A percentile compares a stretch with the other conserved stretches of the same genome.
phyloP scores from a whole-genome alignment of 1,140 invertebrate genomes.

The Saccostrea cuccullata region DNA sequence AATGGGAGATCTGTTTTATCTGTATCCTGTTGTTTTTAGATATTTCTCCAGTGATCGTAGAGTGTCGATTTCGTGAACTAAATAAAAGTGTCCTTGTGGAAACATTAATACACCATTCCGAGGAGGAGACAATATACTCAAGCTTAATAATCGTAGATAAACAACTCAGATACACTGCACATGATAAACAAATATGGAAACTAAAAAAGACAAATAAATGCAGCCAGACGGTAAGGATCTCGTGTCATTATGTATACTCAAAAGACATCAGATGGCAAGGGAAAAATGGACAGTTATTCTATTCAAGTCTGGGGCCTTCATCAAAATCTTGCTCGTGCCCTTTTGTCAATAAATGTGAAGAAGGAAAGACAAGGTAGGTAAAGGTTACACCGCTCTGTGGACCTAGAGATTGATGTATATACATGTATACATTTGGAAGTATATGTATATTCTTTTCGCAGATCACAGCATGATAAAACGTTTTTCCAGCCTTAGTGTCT shows the following conservation, averaged over 20 bases:
- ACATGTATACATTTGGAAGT: not conserved
- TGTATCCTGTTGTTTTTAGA: not conserved
- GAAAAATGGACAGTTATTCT: not conserved
- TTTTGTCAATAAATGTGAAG: conserved; percentile 43
- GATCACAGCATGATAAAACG: no score
- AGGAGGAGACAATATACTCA: conserved; percentile 26
- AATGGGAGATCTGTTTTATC: no score
- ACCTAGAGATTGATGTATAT: not conserved
- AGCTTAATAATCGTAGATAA: not conserved
- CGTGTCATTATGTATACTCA: conserved; percentile 31
- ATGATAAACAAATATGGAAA: conserved; percentile 32
- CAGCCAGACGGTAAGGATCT: conserved; percentile 27
- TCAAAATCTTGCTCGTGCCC: conserved; percentile 40
- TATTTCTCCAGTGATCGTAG: not conserved
- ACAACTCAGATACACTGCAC: conserved; percentile 10
- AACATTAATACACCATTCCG: conserved; percentile 40
- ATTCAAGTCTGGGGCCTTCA: not conserved
- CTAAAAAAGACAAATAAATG: conserved; percentile 39
- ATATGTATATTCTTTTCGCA: no score
- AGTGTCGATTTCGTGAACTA: conserved; percentile 39
- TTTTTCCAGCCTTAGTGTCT: no score
- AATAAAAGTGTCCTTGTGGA: not conserved
- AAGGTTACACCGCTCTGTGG: not conserved
- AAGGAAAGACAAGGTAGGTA: conserved; percentile 28
- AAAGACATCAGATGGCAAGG: not conserved